phyloP scores from a whole-genome alignment of 2,113 vertebrate genomes.

The Romanogobio albipinnatus region DNA sequence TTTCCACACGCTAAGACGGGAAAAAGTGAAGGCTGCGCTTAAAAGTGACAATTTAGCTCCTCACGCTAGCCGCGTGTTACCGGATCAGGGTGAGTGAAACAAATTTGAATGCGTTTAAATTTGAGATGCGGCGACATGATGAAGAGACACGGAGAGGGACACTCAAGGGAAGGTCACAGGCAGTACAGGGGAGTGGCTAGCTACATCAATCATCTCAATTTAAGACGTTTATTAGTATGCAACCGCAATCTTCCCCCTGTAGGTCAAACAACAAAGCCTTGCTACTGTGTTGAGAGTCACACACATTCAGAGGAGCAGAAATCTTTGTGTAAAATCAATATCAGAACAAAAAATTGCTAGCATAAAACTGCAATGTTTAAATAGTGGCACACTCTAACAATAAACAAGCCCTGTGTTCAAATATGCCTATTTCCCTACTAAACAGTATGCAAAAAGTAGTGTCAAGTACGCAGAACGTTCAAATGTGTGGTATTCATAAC shows the following conservation, averaged over 20 bases:
- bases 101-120: slow-evolving; percentile 53
- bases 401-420: background rate
- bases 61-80: slow-evolving; percentile 1
- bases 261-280: slow-evolving; percentile 58
- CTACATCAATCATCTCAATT: slow-evolving; percentile 59
- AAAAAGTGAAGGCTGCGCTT: slow-evolving; percentile 45
- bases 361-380: background rate
- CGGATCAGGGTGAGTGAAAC: background rate
- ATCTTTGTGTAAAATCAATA: slow-evolving; percentile 4
- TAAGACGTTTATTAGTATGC: slow-evolving; percentile 58
- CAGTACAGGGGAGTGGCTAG: slow-evolving; percentile 56
- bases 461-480: background rate
- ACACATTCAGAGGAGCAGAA: slow-evolving; percentile 21
- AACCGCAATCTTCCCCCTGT: slow-evolving; percentile 53
- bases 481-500: background rate
- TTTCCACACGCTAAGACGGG: slow-evolving; percentile 63
- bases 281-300: slow-evolving; percentile 15
- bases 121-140: slow-evolving; percentile 42
- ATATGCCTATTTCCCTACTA: background rate
- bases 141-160: slow-evolving; percentile 49
- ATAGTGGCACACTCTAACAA: background rate
- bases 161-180: slow-evolving; percentile 55
- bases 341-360: background rate
- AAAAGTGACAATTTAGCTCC: slow-evolving; percentile 61
- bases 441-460: background rate